Base-by-base conservation (phyloP, 2,888 invertebrate species). In the Rambutsinella grinnellia region DNA sequence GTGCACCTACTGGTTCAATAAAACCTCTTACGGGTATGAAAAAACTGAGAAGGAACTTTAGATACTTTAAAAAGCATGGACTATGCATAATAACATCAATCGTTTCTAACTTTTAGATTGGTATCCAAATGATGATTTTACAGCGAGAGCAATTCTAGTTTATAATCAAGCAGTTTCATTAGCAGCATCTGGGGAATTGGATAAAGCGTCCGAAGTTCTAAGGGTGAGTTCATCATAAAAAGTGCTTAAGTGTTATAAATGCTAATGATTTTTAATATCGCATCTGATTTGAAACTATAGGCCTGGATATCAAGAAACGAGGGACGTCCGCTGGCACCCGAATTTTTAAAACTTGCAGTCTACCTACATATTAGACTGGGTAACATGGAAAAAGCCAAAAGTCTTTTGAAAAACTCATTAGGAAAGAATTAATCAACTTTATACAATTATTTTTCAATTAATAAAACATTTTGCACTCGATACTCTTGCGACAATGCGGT, bases 131-230 rank as follows among this genome's bases (percentile, higher is more conserved):
- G 91, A 90, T 47, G 84, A 91, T 49, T 87, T 89, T 28, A 91
- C 91, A 17, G 93, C 92, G 0, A 90, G 90, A 84, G 90, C 91
- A n/a, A 89, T 93, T 19, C 26, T 71, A 84, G 91, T 92, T 79
- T 94, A 94, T 85, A 94, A 94, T 87, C 88, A 94, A 80, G 93
- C 93, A 3, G 92, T 93, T 1, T 91, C 92, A 8, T 91, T 93
- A 85, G 91, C 93, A 15, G 88, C 93, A 54, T 89, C 92, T 75
- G 93, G 93, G 2, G 93, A 94, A 85, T 88, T 91, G 54, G 92
- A 92, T 78, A 92, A 92, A 86, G 90, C 91, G 28, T 87, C 88
- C 23, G 89, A 89, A 82, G 87, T 87, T 28, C 84, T 90, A 36
- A 87, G 88, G 27, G 79, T 81, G 46, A 51, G 61, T 17, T 24